Evolutionary conservation across 2,113 vertebrate genomes (phyloP).

Genomic region (Empidonax alnorum): DNA sequence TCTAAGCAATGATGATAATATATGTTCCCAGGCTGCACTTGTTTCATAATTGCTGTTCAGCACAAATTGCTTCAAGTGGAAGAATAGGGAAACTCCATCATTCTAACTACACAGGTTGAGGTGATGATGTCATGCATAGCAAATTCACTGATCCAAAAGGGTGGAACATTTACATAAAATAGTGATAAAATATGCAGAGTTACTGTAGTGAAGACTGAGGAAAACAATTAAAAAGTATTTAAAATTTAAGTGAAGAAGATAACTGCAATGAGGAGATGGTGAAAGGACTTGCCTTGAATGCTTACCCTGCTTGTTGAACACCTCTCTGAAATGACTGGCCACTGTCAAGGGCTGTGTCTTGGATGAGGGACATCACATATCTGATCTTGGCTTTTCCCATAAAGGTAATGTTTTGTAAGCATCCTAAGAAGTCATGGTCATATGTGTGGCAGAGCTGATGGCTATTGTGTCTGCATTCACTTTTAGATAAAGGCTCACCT

Average conservation of each 20-base stretch:
- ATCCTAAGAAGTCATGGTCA: not conserved
- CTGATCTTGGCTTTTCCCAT: not conserved
- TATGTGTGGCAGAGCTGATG: not conserved
- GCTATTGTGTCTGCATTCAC: not conserved
- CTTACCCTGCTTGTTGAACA: not conserved
- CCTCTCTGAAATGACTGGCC: not conserved
- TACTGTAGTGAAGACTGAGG: not conserved
- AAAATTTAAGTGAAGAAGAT: not conserved
- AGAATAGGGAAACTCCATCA: not conserved
- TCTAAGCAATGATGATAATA: not conserved
- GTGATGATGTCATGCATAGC: not conserved
- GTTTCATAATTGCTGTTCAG: not conserved
- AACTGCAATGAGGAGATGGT: accelerated
- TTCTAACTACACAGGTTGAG: not conserved
- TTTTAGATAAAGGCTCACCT: not conserved
- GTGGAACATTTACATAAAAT: not conserved
- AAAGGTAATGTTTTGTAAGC: not conserved
- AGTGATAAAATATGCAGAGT: not conserved
- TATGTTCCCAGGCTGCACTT: not conserved
- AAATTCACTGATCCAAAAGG: not conserved
- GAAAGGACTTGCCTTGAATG: not conserved
- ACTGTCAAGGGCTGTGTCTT: not conserved
- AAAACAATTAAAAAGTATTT: not conserved
- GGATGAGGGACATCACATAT: not conserved
- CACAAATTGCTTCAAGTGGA: not conserved